Evolutionary conservation across 2,888 invertebrate species (phyloP).

Genomic region (Phalangium opilio): DNA sequence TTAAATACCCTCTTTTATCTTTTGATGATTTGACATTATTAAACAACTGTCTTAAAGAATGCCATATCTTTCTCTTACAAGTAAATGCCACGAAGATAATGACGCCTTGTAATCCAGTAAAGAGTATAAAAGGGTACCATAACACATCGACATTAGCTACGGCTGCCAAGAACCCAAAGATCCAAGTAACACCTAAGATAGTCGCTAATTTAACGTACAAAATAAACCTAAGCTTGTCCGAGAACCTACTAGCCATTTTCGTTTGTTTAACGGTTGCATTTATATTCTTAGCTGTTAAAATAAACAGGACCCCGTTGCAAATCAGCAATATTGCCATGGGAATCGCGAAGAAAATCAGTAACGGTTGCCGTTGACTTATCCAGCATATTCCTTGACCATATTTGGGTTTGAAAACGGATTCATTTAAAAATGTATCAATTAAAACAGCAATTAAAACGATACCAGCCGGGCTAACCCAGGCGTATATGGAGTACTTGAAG

Average conservation of each 20-base stretch:
- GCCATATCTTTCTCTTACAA: constrained; percentile 25
- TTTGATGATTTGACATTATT: too few relatives aligned
- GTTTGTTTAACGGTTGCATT: constrained; percentile 16
- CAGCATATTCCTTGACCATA: constrained; percentile 30
- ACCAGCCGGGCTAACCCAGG: constrained; percentile 23
- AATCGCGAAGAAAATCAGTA: constrained; percentile 31
- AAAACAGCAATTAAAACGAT: constrained; percentile 20
- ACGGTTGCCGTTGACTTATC: constrained; percentile 28
- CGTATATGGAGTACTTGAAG: constrained; percentile 23
- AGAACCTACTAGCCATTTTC: constrained; percentile 14
- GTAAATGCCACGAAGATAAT: constrained; percentile 33
- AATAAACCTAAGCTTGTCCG: constrained; percentile 23
- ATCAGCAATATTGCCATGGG: constrained; percentile 30
- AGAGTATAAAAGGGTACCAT: constrained; percentile 35
- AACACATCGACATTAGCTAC: constrained; percentile 26
- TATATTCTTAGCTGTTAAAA: constrained; percentile 27
- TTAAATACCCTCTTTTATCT: too few relatives aligned
- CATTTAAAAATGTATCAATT: constrained; percentile 3
- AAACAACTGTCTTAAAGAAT: neutral
- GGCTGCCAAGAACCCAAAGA: constrained; percentile 32
- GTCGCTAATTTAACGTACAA: constrained; percentile 31
- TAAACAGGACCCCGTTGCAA: constrained; percentile 30
- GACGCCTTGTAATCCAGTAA: constrained; percentile 36
- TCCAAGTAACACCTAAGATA: constrained; percentile 36
- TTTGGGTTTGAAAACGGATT: constrained; percentile 20